Percentiles rank a stretch among this genome's conserved stretches.
These are phyloP conservation scores for Sardinella longiceps DNA, from an alignment of 2,797 vertebrate genomes.

Conservation along the genomic window DNA sequence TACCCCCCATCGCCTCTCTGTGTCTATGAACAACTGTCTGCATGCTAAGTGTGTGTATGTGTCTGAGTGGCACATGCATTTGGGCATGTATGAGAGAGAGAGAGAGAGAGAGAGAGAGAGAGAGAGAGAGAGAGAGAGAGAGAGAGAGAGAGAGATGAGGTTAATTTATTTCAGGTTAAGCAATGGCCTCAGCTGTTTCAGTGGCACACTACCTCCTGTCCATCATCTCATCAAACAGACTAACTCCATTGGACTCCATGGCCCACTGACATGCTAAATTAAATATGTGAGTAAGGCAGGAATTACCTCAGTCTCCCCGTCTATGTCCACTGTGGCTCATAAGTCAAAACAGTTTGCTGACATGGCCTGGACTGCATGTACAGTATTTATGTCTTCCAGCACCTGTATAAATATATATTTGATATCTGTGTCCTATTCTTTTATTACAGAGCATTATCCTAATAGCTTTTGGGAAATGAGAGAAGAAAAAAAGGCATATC, in stretches of 20 bases:
- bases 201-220: background rate
- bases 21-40: constrained; percentile 31
- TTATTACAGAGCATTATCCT: background rate
- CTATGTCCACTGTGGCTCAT: background rate
- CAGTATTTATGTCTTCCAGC: background rate
- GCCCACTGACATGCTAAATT: background rate
- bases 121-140: too few relatives aligned
- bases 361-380: too few relatives aligned
- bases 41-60: constrained; percentile 14
- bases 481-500: background rate
- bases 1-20: constrained; percentile 27
- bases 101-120: background rate
- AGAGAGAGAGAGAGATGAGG: too few relatives aligned
- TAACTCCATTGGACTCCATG: background rate
- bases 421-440: background rate
- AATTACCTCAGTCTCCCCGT: background rate
- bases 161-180: background rate
- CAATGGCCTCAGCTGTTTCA: background rate
- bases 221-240: background rate
- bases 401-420: background rate
- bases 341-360: background rate
- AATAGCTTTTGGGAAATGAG: background rate
- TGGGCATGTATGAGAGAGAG: background rate
- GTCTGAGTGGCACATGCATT: background rate
- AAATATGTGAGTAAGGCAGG: background rate